Evolutionary conservation across 2,797 vertebrate genomes (phyloP).

Genomic region (Enteromius fasciolatus): DNA sequence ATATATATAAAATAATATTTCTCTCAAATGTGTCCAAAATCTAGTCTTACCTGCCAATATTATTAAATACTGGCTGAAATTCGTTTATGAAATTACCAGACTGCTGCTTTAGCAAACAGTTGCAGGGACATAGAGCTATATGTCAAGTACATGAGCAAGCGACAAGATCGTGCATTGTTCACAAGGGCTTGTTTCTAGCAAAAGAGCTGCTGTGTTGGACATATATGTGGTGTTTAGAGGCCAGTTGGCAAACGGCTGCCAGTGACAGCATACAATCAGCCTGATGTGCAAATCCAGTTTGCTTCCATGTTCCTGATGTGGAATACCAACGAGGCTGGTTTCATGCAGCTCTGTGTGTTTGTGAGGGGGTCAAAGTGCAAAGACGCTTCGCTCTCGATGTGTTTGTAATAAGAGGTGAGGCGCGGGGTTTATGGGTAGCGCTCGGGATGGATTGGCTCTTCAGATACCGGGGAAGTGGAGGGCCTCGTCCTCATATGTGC

Average conservation of each 20-base stretch:
- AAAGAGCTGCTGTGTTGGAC: not conserved
- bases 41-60: not conserved
- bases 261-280: conserved; percentile 47
- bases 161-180: not conserved
- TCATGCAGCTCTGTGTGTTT: not conserved
- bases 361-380: conserved; percentile 14
- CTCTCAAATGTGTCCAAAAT: not conserved
- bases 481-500: conserved; percentile 34
- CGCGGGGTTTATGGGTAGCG: not conserved
- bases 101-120: not conserved
- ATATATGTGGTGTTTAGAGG: not conserved
- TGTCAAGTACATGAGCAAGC: not conserved
- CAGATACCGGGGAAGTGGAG: conserved; percentile 13
- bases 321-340: conserved; percentile 32
- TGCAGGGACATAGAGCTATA: not conserved
- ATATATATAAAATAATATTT: too few relatives aligned
- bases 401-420: conserved; percentile 21
- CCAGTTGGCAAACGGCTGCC: conserved; percentile 40
- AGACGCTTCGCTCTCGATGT: not conserved
- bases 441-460: conserved; percentile 21
- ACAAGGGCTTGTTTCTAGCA: not conserved
- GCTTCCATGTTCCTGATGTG: conserved; percentile 19
- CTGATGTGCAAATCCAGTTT: conserved; percentile 60
- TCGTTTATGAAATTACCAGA: not conserved
- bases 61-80: not conserved